Evolutionary conservation across 1,140 invertebrate species (phyloP).

Genomic region (Mylabris phalerata): DNA sequence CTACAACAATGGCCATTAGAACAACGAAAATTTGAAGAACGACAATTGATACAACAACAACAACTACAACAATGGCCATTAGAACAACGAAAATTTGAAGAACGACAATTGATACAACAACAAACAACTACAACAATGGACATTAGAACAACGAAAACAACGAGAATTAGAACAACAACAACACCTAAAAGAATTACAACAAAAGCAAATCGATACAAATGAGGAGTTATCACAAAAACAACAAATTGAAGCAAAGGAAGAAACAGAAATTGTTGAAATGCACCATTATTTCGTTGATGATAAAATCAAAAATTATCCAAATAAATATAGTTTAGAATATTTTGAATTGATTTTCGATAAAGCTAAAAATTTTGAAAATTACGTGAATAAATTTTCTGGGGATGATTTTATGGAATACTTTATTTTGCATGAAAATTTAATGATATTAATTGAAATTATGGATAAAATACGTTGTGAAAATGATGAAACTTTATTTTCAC

Average conservation of each 20-base stretch:
- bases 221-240: too few relatives aligned
- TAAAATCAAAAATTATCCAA: background rate
- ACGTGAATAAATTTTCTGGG: constrained; percentile 7
- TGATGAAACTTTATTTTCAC: background rate
- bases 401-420: constrained; percentile 14
- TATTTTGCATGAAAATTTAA: constrained; percentile 20
- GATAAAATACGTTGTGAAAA: constrained; percentile 11
- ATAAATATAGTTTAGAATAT: background rate
- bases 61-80: too few relatives aligned
- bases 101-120: too few relatives aligned
- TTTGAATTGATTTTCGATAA: background rate
- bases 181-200: too few relatives aligned
- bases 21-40: too few relatives aligned
- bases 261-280: constrained; percentile 2
- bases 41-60: too few relatives aligned
- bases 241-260: background rate
- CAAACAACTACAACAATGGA: too few relatives aligned
- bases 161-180: too few relatives aligned
- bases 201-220: too few relatives aligned
- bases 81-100: too few relatives aligned
- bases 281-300: constrained; percentile 2
- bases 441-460: constrained; percentile 6
- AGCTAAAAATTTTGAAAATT: constrained; percentile 5
- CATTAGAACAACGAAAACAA: too few relatives aligned
- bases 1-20: too few relatives aligned